A percentile compares a stretch with the other conserved stretches of the same genome.
phyloP scores from a whole-genome alignment of 2,113 vertebrate genomes.

The Cichladusa arquata region DNA sequence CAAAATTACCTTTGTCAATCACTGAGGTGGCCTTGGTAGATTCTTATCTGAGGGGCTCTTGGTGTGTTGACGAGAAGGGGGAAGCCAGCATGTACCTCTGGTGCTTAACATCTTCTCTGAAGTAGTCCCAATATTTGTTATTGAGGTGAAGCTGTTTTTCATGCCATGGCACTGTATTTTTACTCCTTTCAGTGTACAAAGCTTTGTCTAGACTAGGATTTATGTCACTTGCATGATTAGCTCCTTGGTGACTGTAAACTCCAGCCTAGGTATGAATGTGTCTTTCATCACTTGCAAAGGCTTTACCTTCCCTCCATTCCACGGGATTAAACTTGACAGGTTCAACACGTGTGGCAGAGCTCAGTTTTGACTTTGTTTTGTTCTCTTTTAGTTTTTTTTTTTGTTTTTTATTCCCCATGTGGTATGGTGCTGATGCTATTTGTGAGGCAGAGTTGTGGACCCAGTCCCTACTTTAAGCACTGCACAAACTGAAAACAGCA shows the following conservation, averaged over 20 bases:
- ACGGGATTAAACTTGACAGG: not conserved
- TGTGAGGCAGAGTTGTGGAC: not conserved
- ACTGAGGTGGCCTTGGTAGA: not conserved
- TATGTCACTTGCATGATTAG: conserved; percentile 2
- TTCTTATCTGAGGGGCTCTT: not conserved
- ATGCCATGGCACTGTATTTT: not conserved
- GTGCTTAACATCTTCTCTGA: not conserved
- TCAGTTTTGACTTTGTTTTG: not conserved
- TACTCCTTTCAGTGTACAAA: not conserved
- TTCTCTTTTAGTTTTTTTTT: too few species aligned
- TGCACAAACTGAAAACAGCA: not conserved
- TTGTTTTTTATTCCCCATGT: fast-evolving
- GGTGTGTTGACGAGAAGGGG: not conserved
- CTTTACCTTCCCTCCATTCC: conserved; percentile 1
- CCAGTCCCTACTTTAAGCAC: not conserved
- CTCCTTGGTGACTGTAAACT: conserved; percentile 18
- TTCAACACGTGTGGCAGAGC: not conserved
- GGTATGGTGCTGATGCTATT: not conserved
- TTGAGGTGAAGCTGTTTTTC: not conserved
- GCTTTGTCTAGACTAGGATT: conserved; percentile 38
- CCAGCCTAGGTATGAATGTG: not conserved
- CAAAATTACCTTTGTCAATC: not conserved
- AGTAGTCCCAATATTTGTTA: not conserved
- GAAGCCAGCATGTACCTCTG: not conserved
- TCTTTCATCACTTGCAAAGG: not conserved